Percentiles rank a stretch among this genome's conserved stretches.
Evolutionary conservation across 2,113 vertebrate genomes (phyloP).

Genomic region (Fulica atra): DNA sequence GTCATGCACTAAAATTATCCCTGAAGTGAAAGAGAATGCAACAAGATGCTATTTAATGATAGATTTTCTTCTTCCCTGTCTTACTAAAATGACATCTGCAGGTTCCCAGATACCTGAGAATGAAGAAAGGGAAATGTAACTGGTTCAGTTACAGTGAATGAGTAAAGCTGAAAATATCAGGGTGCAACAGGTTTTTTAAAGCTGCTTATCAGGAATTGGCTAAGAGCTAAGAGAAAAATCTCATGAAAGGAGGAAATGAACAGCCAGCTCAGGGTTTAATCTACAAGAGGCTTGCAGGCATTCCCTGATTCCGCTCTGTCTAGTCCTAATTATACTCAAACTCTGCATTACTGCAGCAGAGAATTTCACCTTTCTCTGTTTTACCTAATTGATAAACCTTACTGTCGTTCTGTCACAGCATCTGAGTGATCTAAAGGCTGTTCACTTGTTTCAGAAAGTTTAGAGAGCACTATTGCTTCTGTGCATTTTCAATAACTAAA

Average conservation of each 20-base stretch:
- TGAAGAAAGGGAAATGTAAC: neutral
- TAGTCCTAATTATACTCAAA: neutral
- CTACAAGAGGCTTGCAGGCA: neutral
- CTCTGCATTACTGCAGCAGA: neutral
- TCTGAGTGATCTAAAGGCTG: neutral
- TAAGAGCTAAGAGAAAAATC: constrained; percentile 29
- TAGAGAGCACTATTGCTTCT: neutral
- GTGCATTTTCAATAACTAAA: neutral
- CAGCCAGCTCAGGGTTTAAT: neutral
- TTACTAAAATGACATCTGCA: neutral
- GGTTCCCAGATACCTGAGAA: neutral
- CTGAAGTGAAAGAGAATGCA: constrained; percentile 70
- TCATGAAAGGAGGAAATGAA: neutral
- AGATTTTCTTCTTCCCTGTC: neutral
- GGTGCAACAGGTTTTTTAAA: neutral
- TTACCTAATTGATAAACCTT: neutral
- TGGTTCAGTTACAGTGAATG: neutral
- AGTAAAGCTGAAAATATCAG: neutral
- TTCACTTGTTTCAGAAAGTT: neutral
- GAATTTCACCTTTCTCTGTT: neutral
- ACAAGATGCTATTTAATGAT: constrained; percentile 3
- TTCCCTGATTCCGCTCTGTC: neutral
- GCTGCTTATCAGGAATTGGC: constrained; percentile 24
- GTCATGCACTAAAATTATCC: constrained; percentile 97
- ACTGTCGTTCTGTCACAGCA: neutral